These are phyloP conservation scores for Xiphorhynchus elegans DNA, from an alignment of 2,113 vertebrate species.

Conservation along the genomic window DNA sequence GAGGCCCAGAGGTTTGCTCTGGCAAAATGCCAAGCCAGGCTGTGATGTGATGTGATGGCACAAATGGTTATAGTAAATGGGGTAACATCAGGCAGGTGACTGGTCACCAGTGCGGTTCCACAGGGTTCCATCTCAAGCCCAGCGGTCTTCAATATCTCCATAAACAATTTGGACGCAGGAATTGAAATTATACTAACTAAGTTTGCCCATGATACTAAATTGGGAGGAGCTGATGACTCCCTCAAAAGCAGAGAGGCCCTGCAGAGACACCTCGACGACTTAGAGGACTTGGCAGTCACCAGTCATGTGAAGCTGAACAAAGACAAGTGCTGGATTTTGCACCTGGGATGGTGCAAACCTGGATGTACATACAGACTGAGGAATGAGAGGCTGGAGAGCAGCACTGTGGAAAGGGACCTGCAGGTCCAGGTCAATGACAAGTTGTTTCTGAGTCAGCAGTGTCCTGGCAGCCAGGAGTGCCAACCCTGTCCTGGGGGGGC, in stretches of 20 bases:
- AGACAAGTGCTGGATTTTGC: background rate
- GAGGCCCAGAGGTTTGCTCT: background rate
- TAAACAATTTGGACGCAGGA: background rate
- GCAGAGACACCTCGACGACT: background rate
- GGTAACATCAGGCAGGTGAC: background rate
- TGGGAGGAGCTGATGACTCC: background rate
- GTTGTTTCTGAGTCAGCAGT: background rate
- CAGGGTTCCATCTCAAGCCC: background rate
- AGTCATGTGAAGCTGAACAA: background rate
- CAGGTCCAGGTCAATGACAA: fast-evolving
- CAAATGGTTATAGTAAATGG: background rate
- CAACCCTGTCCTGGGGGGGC: fast-evolving
- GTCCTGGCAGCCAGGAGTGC: background rate
- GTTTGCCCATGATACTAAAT: background rate
- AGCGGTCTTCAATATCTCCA: background rate
- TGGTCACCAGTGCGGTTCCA: background rate
- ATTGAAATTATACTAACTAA: background rate
- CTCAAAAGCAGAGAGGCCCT: background rate
- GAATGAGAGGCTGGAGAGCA: background rate
- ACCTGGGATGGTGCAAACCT: background rate
- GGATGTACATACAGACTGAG: background rate
- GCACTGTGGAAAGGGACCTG: fast-evolving
- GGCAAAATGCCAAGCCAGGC: background rate
- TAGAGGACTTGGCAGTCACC: background rate
- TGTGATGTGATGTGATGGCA: fast-evolving